Evolutionary conservation across 2,888 invertebrate genomes (phyloP), one percentile per base, ranked within the genome.

Genomic region (Chironomus riparius): DNA sequence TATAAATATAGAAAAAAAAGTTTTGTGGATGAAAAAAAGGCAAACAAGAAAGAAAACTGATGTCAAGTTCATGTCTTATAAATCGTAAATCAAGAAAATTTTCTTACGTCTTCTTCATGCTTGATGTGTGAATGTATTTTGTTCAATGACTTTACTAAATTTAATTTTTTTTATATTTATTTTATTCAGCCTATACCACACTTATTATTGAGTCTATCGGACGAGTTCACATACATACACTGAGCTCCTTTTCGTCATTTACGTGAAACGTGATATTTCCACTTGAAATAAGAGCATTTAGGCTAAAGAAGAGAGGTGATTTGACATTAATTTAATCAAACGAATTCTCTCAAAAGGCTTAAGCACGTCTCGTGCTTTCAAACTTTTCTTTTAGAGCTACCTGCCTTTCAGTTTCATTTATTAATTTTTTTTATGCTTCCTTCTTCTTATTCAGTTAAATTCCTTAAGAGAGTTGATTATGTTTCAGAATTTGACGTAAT

Each of bases 261-360:
- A 24, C 22, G 10, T 65, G 65, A 65, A 65, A 65, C 65, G 65
- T 65, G 65, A 65, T 65, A 21, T 21, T 21, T 65, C 62, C 13
- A 50, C 56, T 56, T 7, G 15, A 38, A 38, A 38, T 38, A 10
- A 38, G 18, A 18, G 56, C 56, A 15, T 56, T 56, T 56, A 15
- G 15, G 3, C 56, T 56, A 38, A 38, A 38, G 38, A 38, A 18
- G 56, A 6, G 18, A 56, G 56, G 62, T 68, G 68, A 74, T 18
- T 68, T 48, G 48, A 47, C 74, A 47, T 48, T 74, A 68, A 74
- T 74, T 74, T 68, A 74, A 74, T 65, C 65, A 61, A 21, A 15
- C 15, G 74, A 65, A 65, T 65, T 65, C 10, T 65, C 65, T 65
- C 65, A 18, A 65, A 21, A 18, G 65, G 24, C 65, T 24, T 65